Evolutionary conservation across 2,113 vertebrate genomes (phyloP), one percentile per base, ranked within the genome.

Genomic region (Campylomormyrus tamandua): DNA sequence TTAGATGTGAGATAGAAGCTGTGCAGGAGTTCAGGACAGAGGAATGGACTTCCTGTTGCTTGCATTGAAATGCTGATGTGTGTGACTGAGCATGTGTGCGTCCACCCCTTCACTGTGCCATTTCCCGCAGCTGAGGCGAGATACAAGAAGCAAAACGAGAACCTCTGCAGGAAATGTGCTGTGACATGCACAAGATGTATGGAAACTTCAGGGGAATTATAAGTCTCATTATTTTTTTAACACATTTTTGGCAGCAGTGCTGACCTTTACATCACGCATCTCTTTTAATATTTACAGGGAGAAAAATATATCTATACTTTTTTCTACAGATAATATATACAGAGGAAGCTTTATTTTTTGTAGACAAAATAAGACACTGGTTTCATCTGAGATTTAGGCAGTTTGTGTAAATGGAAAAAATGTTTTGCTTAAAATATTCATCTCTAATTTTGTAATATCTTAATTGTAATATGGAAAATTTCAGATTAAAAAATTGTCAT

Each of bases 281-380:
- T 62, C 80, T 62, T 89, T 84, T 86, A 84, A 62, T 31, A 83
- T 53, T 46, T 84, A 3, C 21, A 8, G 42, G 35, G 35, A 74
- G 15, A 39, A 84, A 24, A 24, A n/a, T 48, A 48, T 45, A 46
- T 46, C 13, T 42, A 83, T 19, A 17, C 31, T 45, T 88, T 90
- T 88, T 90, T 88, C 88, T 90, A 88, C 49, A 90, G 70, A 88
- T 90, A 90, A 90, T 90, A 90, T 90, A 90, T 83, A 52, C 45
- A 90, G 31, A 90, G 17, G 19, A 77, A 5, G 10, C 49, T 90
- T 87, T 74, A 19, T 58, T 48, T 50, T 83, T 88, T 90, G 42
- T 89, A 89, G 9, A 66, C 87, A 88, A 88, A 89, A 86, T 83
- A 39, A 53, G 85, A 45, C 35, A 48, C 80, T 83, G 19, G 83